phyloP scores from a whole-genome alignment of 2,797 vertebrate species.

The Ptychobarbus kaznakovi region DNA sequence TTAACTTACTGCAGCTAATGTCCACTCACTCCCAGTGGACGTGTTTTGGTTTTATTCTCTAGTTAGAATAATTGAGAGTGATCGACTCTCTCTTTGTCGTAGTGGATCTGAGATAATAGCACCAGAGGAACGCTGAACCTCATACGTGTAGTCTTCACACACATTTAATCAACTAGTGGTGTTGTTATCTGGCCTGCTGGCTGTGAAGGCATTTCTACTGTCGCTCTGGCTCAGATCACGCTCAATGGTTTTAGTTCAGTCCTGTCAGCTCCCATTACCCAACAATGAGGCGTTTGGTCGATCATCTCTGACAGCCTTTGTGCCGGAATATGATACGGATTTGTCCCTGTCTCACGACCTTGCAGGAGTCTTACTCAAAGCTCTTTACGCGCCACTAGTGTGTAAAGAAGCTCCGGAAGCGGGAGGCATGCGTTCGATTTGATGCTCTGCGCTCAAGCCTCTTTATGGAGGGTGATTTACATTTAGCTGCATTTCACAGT shows the following conservation, averaged over 20 bases:
- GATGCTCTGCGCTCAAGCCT: constrained; percentile 54
- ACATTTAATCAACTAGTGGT: constrained; percentile 28
- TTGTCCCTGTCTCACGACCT: constrained; percentile 30
- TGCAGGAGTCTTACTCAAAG: constrained; percentile 38
- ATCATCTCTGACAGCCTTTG: constrained; percentile 53
- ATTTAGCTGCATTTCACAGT: constrained; percentile 58
- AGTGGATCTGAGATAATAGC: constrained; percentile 9
- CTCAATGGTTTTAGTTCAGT: constrained; percentile 47
- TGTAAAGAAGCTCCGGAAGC: constrained; percentile 42
- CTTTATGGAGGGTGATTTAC: constrained; percentile 53
- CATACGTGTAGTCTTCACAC: constrained; percentile 11
- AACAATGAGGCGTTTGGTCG: constrained; percentile 36
- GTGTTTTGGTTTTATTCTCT: neutral
- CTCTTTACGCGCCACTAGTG: constrained; percentile 52
- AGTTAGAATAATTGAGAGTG: constrained; percentile 10
- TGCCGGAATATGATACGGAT: constrained; percentile 51
- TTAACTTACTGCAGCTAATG: neutral
- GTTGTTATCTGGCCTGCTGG: constrained; percentile 49
- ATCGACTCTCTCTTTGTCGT: neutral
- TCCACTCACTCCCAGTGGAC: constrained; percentile 1
- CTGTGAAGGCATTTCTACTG: constrained; percentile 48
- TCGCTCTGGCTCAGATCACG: constrained; percentile 46
- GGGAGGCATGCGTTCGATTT: constrained; percentile 56
- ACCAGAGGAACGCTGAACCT: neutral
- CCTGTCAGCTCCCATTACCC: constrained; percentile 56